Evolutionary conservation across 2,113 vertebrate genomes (phyloP), one percentile per base, ranked within the genome.

Genomic region (Callionymus lyra): DNA sequence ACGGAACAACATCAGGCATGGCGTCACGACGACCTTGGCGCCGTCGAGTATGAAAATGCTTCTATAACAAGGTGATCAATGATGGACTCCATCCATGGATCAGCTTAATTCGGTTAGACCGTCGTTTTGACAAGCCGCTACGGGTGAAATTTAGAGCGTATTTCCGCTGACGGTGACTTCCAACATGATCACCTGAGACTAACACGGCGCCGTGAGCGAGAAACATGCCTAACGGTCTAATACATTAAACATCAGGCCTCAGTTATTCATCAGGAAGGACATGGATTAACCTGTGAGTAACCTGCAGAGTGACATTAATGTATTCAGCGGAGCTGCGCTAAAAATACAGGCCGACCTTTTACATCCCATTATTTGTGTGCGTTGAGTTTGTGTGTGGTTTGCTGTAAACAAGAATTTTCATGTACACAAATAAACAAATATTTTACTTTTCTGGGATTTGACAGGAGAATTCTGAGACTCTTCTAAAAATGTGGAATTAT

Each of bases 201-300:
- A 61, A 44, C 34, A 51, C 38, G 54, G 50, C 57, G 44, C 63
- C 59, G 34, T 2, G 13, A 59, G 47, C 49, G 66, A 47, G 37
- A 55, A 59, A 37, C 49, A 53, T 27, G 36, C 42, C 45, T 27
- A 27, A 27, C 21, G 31, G 61, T 44, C 51, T 52, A 44, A 61
- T 76, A 59, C 58, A 82, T 80, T 73, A 75, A 61, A 80, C 70
- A 81, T 76, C 10, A 59, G 31, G 5, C 52, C 57, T 73, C 41
- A 70, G 66, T 74, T 65, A 74, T 75, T 77, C 59, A 77, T 76
- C 53, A 65, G 63, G 65, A 65, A 65, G 59, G 57, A 59, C 38
- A 31, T 36, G 47, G 42, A 72, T 71, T 64, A 70, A 74, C 74
- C 68, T 71, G 65, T 66, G 51, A 44, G 41, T 60, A 68, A 67